Evolutionary conservation across 2,888 invertebrate genomes (phyloP), one percentile per base, ranked within the genome.

Genomic region (Drosophila setosimentum): DNA sequence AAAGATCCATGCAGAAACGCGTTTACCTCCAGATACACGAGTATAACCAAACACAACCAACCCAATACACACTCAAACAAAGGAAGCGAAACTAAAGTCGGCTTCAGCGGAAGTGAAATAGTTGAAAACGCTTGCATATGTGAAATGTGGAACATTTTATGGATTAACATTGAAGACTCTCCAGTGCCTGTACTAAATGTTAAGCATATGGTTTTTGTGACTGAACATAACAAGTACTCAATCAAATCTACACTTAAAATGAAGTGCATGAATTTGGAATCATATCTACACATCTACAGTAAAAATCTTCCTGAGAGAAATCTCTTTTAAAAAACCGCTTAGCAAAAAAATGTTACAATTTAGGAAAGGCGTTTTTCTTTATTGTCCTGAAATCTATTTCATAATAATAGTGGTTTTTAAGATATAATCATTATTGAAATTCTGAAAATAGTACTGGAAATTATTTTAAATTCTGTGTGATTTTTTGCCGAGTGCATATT

Each of bases 81-180:
- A 49, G 42, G 42, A 42, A 42, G 48, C 45, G 35, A 21, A 50
- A 50, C 37, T 50, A 37, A 67, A 67, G 70, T 57, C 50, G 48
- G 62, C 66, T 45, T 48, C 58, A 69, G 64, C 71, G 70, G 27
- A 69, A 58, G 45, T 35, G 30, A 57, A 42, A 42, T 57, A 57
- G 57, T 40, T 73, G 73, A 40, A 53, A 37, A 37, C 54, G 37
- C 59, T 55, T 60, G 53, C 33, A 60, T 51, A 64, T 68, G 68
- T 69, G 78, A 78, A 82, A 78, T 78, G 83, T 67, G 79, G 75
- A 73, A 83, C 78, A 83, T 76, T 78, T 78, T 68, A 83, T 80
- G 63, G 80, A 84, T 85, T 84, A 82, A 82, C 77, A 60, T 78
- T 83, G 78, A 77, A 58, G 73, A 21, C 54, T 49, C 35, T 30